Base-by-base conservation (phyloP, 2,888 invertebrate genomes). In the Sicus ferrugineus region DNA sequence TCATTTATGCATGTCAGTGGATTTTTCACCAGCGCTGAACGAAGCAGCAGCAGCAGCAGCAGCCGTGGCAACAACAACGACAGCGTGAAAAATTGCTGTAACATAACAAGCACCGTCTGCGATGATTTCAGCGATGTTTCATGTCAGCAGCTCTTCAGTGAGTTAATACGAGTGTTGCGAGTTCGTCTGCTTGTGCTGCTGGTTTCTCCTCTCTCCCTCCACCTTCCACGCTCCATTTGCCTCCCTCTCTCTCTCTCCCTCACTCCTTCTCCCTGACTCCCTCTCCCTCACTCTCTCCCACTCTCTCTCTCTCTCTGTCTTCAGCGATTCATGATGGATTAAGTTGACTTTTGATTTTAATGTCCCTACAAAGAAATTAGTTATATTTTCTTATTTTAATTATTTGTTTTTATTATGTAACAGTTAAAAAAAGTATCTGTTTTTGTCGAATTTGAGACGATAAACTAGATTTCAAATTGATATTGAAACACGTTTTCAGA, bases 1-100 rank as follows among this genome's bases (percentile, higher is more conserved):
- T 67, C 63, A 71, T 74, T 74, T 72, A 72, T 71, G 68, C 70
- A 52, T 66, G 64, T 69, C 50, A 54, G 64, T 52, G 52, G 50
- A 50, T 48, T 64, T 48, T n/a, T 26, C 7, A 48, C 16, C 30
- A 26, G 28, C 30, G 48, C 31, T 16, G 42, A 61, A 34, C 16
- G 19, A 26, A n/a, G 3, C 59, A 54, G 26, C 52, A 62, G n/a
- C 31, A 70, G 14, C 58, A 70, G 50, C 30, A 54, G 14, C 63
- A 31, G 19, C 67, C 6, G 11, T 61, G 46, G 61, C 50, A 52
- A 23, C 31, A 56, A 38, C 52, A 42, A 50, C 64, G 42, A 56
- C 65, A 61, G 19, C 31, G 28, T 50, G 3, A 7, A n/a, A 23
- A 64, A 28, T 34, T 28, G 16, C 42, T 26, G 19, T 31, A n/a